Percentiles rank a stretch among this genome's conserved stretches.
These are phyloP conservation scores for Characodon lateralis DNA, from an alignment of 2,797 vertebrate genomes.

Conservation along the genomic window DNA sequence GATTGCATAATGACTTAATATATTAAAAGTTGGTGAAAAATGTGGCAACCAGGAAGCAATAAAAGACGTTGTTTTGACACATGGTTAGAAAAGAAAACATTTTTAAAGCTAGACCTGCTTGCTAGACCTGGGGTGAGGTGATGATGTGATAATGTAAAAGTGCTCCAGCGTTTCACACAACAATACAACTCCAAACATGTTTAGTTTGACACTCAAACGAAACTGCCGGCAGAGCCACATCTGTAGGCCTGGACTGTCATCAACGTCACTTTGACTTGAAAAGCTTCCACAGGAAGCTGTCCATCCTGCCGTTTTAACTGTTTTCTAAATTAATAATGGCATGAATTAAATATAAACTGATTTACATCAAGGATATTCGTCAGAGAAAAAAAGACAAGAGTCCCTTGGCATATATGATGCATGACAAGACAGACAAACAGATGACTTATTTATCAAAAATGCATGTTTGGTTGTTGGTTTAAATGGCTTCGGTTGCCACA, in stretches of 20 bases:
- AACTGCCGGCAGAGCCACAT: slow-evolving; percentile 33
- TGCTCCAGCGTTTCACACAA: slow-evolving; percentile 27
- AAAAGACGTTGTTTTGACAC: not conserved
- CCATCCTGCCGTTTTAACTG: slow-evolving; percentile 22
- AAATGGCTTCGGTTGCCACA: slow-evolving; percentile 29
- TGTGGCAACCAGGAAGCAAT: not conserved
- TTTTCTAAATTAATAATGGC: slow-evolving; percentile 45
- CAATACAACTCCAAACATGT: slow-evolving; percentile 48
- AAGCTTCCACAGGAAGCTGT: not conserved
- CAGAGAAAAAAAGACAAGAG: slow-evolving; percentile 5
- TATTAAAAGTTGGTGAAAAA: not conserved
- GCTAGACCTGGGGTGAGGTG: not conserved
- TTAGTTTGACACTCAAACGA: slow-evolving; percentile 58
- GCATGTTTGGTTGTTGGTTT: slow-evolving; percentile 36
- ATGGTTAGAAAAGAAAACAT: not conserved
- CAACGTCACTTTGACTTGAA: slow-evolving; percentile 29
- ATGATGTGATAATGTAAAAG: slow-evolving; percentile 15
- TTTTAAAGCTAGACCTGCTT: not conserved
- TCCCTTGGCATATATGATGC: slow-evolving; percentile 26
- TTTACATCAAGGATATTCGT: slow-evolving; percentile 38
- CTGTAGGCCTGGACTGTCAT: slow-evolving; percentile 24
- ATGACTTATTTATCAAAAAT: slow-evolving; percentile 50
- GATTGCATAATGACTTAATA: not conserved
- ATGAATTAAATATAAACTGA: slow-evolving; percentile 52
- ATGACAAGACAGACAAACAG: slow-evolving; percentile 33